Conservation (phyloP, 2,113 vertebrate genomes). For the Lophura nycthemera region DNA sequence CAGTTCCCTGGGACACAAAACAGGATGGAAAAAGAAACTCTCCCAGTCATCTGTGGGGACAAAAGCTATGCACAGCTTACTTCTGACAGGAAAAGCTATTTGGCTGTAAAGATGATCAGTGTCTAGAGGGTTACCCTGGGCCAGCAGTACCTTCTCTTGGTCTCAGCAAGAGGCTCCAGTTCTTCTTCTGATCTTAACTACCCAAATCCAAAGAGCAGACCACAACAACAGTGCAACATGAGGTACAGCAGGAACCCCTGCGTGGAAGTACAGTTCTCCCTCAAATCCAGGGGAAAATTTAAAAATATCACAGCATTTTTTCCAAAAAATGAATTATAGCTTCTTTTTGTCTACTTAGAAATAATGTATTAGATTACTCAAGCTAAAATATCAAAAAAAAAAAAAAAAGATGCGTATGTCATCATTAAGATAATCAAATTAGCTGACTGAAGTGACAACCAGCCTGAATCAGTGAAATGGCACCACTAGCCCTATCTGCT, state of each 20-base stretch:
- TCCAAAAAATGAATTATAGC: background rate
- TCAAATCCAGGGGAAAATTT: background rate
- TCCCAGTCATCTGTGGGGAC: fast-evolving
- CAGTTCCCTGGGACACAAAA: background rate
- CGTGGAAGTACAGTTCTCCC: fast-evolving
- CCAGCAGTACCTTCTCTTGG: background rate
- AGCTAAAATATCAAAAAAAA: background rate
- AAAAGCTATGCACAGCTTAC: background rate
- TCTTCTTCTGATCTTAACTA: background rate
- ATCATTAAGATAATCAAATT: background rate
- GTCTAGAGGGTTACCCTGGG: background rate
- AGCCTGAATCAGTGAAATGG: background rate
- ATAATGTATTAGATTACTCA: background rate
- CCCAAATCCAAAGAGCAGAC: background rate
- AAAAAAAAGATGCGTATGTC: background rate
- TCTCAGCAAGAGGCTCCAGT: background rate
- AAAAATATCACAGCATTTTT: background rate
- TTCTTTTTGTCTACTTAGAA: background rate
- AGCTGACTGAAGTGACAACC: background rate
- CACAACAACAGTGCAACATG: background rate
- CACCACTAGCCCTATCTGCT: background rate
- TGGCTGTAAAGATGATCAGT: background rate
- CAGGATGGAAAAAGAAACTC: background rate
- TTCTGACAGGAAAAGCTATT: background rate
- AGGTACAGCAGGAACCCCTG: fast-evolving